Base-by-base conservation (phyloP, 2,888 invertebrate genomes). In the Pardosa pseudoannulata region DNA sequence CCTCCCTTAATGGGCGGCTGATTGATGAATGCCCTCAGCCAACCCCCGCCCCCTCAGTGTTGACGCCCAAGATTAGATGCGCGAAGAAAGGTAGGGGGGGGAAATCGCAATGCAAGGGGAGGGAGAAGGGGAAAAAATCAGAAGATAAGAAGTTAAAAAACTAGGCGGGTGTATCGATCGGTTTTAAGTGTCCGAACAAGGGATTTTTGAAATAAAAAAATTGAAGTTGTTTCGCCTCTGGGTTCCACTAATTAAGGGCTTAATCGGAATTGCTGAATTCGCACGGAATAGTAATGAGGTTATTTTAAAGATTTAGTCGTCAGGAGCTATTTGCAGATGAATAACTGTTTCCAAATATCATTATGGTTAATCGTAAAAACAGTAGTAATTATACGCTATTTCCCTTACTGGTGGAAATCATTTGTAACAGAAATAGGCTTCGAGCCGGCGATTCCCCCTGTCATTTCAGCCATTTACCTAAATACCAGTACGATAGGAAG, bases 61-160 rank as follows among this genome's bases (percentile, higher is more conserved):
- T 81, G 74, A 81, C 81, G 81, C 81, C 81, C 81, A 67, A 81
- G 81, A 81, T 81, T 74, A 81, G 81, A 79, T 64, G 74, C 56
- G 74, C 56, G 74, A 50, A 70, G 62, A 67, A 62, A 39, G 9
- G 70, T n/a, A 73, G 39, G 68, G 23, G 19, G 39, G 19, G n/a
- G n/a, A 32, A 32, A 67, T n/a, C 31, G 31, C 39, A 65, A 32
- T 32, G 23, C 28, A 71, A 29, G 13, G 36, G 39, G 32, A 67
- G 68, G 19, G 9, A 32, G 41, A 79, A n/a, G n/a, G n/a, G n/a
- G n/a, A 71, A 64, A 56, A 79, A 62, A 46, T 28, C 3, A 41
- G 50, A 62, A 27, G 73, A 80, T 68, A 81, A 81, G 74, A 36
- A 23, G 19, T 56, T 7, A 29, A 41, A 23, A 46, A 70, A 56